Conservation (phyloP, 1,140 invertebrate genomes). For the Trissolcus basalis region DNA sequence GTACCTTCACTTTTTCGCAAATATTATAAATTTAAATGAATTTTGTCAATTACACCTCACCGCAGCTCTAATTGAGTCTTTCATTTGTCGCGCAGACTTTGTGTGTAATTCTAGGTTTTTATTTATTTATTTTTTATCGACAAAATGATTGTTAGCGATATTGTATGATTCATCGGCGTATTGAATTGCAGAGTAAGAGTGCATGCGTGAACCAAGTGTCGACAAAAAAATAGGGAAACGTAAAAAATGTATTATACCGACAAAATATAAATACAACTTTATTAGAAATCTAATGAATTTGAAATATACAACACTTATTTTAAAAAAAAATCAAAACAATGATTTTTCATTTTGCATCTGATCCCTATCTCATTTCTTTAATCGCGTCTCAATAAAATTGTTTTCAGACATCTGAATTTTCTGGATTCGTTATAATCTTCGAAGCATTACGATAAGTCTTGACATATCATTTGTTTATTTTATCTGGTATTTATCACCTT, state of each 20-base stretch:
- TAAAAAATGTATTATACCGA: constrained; percentile 68
- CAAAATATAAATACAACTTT: constrained; percentile 60
- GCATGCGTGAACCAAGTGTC: constrained; percentile 55
- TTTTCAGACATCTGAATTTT: no score
- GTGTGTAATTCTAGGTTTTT: constrained; percentile 10
- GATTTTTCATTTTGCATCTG: not conserved
- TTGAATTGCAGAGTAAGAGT: constrained; percentile 43
- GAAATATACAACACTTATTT: constrained; percentile 73
- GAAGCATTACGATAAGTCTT: no score
- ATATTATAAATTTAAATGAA: not conserved
- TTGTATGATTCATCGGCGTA: constrained; percentile 63
- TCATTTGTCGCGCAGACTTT: constrained; percentile 4
- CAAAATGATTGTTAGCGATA: constrained; percentile 24
- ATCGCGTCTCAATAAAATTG: not conserved
- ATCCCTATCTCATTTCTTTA: not conserved
- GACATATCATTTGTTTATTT: no score
- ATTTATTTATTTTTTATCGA: constrained; percentile 30
- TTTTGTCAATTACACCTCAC: constrained; percentile 5
- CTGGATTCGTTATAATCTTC: no score
- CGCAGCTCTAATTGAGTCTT: not conserved
- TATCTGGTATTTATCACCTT: no score
- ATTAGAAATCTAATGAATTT: constrained; percentile 66
- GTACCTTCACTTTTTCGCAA: not conserved
- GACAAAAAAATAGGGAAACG: constrained; percentile 31
- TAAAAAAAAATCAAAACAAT: constrained; percentile 58